phyloP scores from a whole-genome alignment of 2,888 invertebrate genomes.

The Andrena marginata region DNA sequence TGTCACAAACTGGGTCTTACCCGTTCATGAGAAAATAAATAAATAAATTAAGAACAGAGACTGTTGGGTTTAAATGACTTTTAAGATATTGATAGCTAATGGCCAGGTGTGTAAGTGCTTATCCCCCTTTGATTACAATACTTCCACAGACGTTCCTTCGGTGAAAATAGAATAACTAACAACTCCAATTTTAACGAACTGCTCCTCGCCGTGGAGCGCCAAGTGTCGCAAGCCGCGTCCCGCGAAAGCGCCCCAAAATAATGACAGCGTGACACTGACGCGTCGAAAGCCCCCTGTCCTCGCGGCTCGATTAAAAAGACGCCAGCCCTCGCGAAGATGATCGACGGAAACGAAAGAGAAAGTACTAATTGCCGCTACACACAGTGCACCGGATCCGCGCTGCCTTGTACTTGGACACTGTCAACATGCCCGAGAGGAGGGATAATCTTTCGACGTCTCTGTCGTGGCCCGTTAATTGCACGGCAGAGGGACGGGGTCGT shows the following conservation, averaged over 20 bases:
- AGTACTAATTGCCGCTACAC: conserved; percentile 51
- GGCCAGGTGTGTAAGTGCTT: too few relatives aligned
- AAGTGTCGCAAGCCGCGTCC: background rate
- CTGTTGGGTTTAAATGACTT: too few relatives aligned
- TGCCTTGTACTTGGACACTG: conserved; percentile 43
- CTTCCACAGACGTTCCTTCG: too few relatives aligned
- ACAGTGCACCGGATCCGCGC: conserved; percentile 26
- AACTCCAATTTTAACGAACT: background rate
- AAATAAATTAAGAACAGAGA: too few relatives aligned
- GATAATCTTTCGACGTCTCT: conserved; percentile 40
- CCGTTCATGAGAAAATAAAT: too few relatives aligned
- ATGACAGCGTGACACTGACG: background rate
- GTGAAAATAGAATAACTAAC: too few relatives aligned
- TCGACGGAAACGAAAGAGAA: conserved; percentile 55
- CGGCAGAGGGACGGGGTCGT: background rate
- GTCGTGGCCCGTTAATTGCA: conserved; percentile 52
- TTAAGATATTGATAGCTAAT: too few relatives aligned
- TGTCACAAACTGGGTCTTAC: too few relatives aligned
- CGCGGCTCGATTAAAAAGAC: conserved; percentile 45
- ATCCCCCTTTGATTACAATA: too few relatives aligned
- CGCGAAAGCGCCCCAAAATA: background rate
- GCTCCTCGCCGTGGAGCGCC: background rate
- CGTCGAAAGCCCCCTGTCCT: background rate
- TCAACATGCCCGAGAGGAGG: conserved; percentile 20
- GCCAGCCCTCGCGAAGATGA: conserved; percentile 25